Evolutionary conservation across 2,888 invertebrate genomes (phyloP).

Genomic region (Ceramica pisi): DNA sequence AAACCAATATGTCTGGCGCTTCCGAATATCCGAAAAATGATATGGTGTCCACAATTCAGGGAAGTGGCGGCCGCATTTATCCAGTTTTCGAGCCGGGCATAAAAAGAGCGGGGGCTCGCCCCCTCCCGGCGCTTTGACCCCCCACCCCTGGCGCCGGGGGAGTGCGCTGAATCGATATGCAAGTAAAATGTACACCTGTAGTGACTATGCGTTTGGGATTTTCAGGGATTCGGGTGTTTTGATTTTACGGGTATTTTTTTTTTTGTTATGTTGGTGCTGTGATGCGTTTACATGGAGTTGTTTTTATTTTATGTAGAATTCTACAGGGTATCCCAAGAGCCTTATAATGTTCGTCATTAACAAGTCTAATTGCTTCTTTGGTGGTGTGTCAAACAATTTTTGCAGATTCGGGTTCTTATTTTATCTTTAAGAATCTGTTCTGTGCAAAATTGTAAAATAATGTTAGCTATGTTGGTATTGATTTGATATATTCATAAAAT

Average conservation of each 20-base stretch:
- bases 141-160: slow-evolving; percentile 73
- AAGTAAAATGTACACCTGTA: slow-evolving; percentile 82
- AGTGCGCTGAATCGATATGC: slow-evolving; percentile 86
- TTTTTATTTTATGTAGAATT: too few relatives aligned
- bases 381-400: too few relatives aligned
- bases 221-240: slow-evolving; percentile 51
- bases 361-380: too few relatives aligned
- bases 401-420: too few relatives aligned
- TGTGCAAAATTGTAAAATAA: too few relatives aligned
- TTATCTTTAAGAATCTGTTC: too few relatives aligned
- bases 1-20: slow-evolving; percentile 36
- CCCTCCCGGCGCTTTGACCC: slow-evolving; percentile 66
- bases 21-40: slow-evolving; percentile 54
- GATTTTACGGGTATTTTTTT: neutral
- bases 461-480: too few relatives aligned
- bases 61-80: slow-evolving; percentile 78
- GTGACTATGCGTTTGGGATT: slow-evolving; percentile 64
- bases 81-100: slow-evolving; percentile 81
- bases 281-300: neutral
- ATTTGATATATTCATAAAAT: too few relatives aligned
- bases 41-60: slow-evolving; percentile 67
- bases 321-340: too few relatives aligned
- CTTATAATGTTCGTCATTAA: too few relatives aligned
- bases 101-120: slow-evolving; percentile 72
- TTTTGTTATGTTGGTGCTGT: neutral